These are phyloP conservation scores for Hemibagrus guttatus DNA, from an alignment of 2,797 vertebrate species.

Conservation along the genomic window DNA sequence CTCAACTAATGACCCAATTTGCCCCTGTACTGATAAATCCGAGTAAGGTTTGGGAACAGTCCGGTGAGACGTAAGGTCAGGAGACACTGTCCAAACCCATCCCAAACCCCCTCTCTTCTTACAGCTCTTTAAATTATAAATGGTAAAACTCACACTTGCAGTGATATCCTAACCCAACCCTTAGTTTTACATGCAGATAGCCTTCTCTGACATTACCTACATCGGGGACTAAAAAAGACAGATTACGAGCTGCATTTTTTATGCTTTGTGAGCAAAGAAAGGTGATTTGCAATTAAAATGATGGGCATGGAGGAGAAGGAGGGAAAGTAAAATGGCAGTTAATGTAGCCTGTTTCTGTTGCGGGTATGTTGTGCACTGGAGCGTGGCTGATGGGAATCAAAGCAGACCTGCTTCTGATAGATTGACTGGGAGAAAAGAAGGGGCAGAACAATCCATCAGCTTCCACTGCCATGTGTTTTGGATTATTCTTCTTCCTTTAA, in stretches of 20 bases:
- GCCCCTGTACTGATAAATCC: not conserved
- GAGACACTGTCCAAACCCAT: not conserved
- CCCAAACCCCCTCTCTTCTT: not conserved
- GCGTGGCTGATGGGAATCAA: constrained; percentile 62
- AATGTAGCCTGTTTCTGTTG: constrained; percentile 21
- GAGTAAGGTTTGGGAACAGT: not conserved
- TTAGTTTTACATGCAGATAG: not conserved
- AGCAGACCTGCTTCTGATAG: constrained; percentile 69
- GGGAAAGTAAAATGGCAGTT: constrained; percentile 32
- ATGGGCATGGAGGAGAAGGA: not conserved
- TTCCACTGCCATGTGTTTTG: constrained; percentile 57
- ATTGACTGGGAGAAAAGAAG: constrained; percentile 67
- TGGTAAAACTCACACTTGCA: not conserved
- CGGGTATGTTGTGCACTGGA: constrained; percentile 25
- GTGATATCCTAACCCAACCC: not conserved
- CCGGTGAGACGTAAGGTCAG: not conserved
- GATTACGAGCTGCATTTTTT: constrained; percentile 31
- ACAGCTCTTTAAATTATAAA: not conserved
- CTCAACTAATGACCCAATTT: not conserved
- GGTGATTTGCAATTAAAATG: constrained; percentile 47
- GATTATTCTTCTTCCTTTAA: constrained; percentile 67
- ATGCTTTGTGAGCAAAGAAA: constrained; percentile 35
- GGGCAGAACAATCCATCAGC: constrained; percentile 76
- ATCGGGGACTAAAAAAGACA: not conserved
- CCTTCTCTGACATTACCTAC: not conserved